Conservation (phyloP, 2,888 invertebrate species). For the Entomobrya proxima region DNA sequence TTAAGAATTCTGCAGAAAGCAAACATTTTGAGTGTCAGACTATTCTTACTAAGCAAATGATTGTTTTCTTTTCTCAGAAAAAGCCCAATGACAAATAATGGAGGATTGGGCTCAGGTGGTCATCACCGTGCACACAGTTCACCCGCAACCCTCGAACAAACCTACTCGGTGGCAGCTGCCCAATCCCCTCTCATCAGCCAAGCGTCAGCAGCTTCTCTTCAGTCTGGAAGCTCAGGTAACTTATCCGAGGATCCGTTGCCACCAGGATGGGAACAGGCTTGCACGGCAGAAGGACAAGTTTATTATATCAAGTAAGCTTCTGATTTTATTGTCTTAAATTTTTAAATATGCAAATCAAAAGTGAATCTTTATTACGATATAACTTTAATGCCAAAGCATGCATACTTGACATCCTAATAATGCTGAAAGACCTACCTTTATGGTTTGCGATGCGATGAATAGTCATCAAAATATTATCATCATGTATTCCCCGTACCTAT, state of each 20-base stretch:
- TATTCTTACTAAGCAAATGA: not conserved
- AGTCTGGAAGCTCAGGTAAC: conserved; percentile 75
- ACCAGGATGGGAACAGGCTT: conserved; percentile 92
- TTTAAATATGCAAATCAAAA: too few relatives aligned
- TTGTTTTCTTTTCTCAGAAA: conserved; percentile 57
- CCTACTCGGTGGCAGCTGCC: conserved; percentile 83
- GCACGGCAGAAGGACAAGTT: conserved; percentile 89
- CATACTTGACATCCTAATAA: too few relatives aligned
- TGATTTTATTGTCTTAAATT: too few relatives aligned
- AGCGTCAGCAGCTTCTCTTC: conserved; percentile 71
- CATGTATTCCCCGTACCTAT: too few relatives aligned
- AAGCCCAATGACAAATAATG: conserved; percentile 72
- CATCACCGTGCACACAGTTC: conserved; percentile 97
- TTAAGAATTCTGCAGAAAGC: too few relatives aligned
- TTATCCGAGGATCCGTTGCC: conserved; percentile 90
- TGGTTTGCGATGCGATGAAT: too few relatives aligned
- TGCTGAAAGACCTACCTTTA: too few relatives aligned
- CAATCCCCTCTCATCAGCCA: conserved; percentile 77
- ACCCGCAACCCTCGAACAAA: conserved; percentile 96
- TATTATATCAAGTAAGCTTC: conserved; percentile 86
- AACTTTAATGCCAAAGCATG: too few relatives aligned
- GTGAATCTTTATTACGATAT: too few relatives aligned
- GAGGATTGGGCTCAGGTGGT: conserved; percentile 69
- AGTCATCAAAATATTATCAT: too few relatives aligned
- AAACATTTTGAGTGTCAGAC: too few relatives aligned